Evolutionary conservation across 2,888 invertebrate genomes (phyloP).

Genomic region (Lapara coniferarum): DNA sequence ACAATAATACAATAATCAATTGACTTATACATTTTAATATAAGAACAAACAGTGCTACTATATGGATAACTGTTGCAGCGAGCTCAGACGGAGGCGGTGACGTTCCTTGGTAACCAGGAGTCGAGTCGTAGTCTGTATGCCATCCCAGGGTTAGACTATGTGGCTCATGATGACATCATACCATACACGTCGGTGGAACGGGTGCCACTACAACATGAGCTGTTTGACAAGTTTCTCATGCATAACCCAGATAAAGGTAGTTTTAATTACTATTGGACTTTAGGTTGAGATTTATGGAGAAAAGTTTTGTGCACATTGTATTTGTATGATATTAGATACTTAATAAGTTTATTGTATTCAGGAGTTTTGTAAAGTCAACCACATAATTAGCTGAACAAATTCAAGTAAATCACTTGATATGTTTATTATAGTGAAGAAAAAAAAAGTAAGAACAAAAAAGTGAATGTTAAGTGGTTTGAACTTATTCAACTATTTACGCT

Average conservation of each 20-base stretch:
- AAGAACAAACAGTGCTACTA: background rate
- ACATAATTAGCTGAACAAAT: too few relatives aligned
- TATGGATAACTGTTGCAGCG: slow-evolving; percentile 82
- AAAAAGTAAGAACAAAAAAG: too few relatives aligned
- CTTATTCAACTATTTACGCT: too few relatives aligned
- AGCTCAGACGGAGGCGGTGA: slow-evolving; percentile 99
- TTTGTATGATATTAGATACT: too few relatives aligned
- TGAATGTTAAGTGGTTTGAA: too few relatives aligned
- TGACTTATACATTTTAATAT: too few relatives aligned
- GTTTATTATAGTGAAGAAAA: too few relatives aligned
- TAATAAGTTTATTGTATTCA: too few relatives aligned
- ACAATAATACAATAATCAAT: background rate
- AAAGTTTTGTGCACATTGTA: too few relatives aligned
- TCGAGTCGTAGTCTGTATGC: slow-evolving; percentile 97
- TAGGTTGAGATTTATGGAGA: too few relatives aligned
- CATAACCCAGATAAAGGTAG: slow-evolving; percentile 90
- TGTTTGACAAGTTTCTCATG: slow-evolving; percentile 97
- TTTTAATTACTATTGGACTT: slow-evolving; percentile 28
- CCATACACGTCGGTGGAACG: slow-evolving; percentile 96
- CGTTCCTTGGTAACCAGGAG: slow-evolving; percentile 98
- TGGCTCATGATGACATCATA: slow-evolving; percentile 98
- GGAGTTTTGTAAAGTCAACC: too few relatives aligned
- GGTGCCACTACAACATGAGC: slow-evolving; percentile 95
- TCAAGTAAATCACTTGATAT: too few relatives aligned
- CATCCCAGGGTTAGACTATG: slow-evolving; percentile 98